Base-by-base conservation (phyloP, 2,888 invertebrate species). In the Agrenia bidenticulata region DNA sequence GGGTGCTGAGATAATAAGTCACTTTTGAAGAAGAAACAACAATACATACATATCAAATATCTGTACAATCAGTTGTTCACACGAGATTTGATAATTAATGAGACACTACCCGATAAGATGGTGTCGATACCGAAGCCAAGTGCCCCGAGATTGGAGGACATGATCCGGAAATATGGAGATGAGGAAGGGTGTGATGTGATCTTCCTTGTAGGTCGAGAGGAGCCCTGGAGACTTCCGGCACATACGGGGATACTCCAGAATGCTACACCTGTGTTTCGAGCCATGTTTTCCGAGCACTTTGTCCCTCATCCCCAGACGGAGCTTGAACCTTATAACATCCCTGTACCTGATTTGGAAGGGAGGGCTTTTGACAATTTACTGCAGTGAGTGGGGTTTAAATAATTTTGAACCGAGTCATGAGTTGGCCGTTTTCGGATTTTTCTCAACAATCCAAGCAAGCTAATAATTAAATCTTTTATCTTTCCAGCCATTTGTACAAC, bases 141-240 rank as follows among this genome's bases (percentile, higher is more conserved):
- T 56, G 68, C 68, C 21, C 68, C 68, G n/a, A 19, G 45, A 42
- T 21, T 68, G 39, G 68, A 64, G 41, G 68, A 68, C 21, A 23
- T 68, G 19, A 61, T 56, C 32, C 26, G 45, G 15, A 23, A 26
- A 60, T 76, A 76, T 51, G 76, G 76, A 39, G 57, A 66, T 70
- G 85, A 85, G 78, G 81, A 80, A 63, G 83, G 83, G 70, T 84
- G 85, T 73, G 87, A 87, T 78, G 83, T 87, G 67, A 82, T 83
- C 42, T 85, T 87, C 77, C 82, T 87, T 77, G 88, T 85, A 39
- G 88, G 88, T 19, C 61, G 67, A 13, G 75, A 76, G 2, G 76
- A 77, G 13, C 86, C 86, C 76, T 87, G 86, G 85, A 83, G 87
- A 63, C 85, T 87, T 77, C 86, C 87, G n/a, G 87, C 87, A 11